Evolutionary conservation across 2,888 invertebrate species (phyloP), one percentile per base, ranked within the genome.

Genomic region (Cataglyphis cursor): DNA sequence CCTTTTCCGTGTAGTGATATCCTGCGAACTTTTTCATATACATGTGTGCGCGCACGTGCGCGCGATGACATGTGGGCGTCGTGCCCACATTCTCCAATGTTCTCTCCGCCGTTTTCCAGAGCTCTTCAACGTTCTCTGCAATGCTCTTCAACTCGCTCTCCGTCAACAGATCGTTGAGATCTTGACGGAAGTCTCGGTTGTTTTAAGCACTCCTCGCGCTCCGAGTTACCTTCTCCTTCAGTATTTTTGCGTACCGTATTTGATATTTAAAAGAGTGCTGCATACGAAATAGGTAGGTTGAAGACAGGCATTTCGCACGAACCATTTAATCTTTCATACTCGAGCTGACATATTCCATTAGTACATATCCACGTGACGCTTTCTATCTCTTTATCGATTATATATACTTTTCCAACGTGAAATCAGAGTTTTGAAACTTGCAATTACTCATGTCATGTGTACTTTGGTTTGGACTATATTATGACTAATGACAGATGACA

Each of bases 21-120:
- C 78, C 78, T 44, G 72, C 73, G 4, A 59, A 72, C 10, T 44
- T 73, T 80, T 72, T 59, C n/a, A 28, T 28, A 28, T 9, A 1
- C 5, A 4, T 51, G 21, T 35, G 18, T 35, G 15, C 31, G 31
- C 3, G 51, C n/a, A 68, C 64, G 3, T 73, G 75, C 61, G 80
- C 35, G 38, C 81, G 24, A 86, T 35, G 35, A 35, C 35, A 35
- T 83, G 90, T 89, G 90, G 89, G 89, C 83, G 90, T 83, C 83
- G 61, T 81, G 81, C 82, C 82, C 65, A 82, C 75, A 72, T 73
- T 70, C 82, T 31, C 68, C 82, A 57, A 21, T 41, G 62, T 70
- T 76, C 48, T 68, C 62, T 10, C 28, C 41, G 35, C 24, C 41
- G 51, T 66, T 64, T 74, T 21, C 72, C 73, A 31, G 76, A 24